A percentile compares a stretch with the other conserved stretches of the same genome.
Evolutionary conservation across 2,113 vertebrate species (phyloP).

Genomic region (Corydoras maculifer): DNA sequence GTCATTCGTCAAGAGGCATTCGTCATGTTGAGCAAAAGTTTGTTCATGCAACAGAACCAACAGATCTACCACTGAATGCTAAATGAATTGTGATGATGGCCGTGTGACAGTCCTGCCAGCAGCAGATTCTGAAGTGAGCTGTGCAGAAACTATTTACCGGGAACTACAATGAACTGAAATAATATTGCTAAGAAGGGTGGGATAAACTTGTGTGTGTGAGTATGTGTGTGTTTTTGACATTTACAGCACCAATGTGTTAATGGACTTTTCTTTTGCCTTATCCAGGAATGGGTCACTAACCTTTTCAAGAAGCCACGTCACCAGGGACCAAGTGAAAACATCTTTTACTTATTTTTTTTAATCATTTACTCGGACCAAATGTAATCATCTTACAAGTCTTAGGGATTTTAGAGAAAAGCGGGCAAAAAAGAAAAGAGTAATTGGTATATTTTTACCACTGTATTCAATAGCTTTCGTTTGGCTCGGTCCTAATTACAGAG

Average conservation of each 20-base stretch:
- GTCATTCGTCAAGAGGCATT: no score
- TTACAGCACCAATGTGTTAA: background rate
- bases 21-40: no score
- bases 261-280: constrained; percentile 4
- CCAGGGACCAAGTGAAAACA: constrained; percentile 44
- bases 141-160: no score
- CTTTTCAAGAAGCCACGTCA: constrained; percentile 30
- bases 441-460: constrained; percentile 77
- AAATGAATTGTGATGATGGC: no score
- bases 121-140: no score
- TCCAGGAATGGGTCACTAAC: constrained; percentile 41
- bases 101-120: no score
- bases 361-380: constrained; percentile 30
- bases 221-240: background rate
- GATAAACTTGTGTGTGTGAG: no score
- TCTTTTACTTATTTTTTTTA: constrained; percentile 22
- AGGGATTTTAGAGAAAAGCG: background rate
- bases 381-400: no score
- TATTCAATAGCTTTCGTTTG: constrained; percentile 71
- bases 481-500: constrained; percentile 64
- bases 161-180: no score
- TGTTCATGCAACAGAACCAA: no score
- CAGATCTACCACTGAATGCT: no score
- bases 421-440: constrained; percentile 8
- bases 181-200: no score